phyloP scores from a whole-genome alignment of 2,797 vertebrate genomes.

The Thaleichthys pacificus region DNA sequence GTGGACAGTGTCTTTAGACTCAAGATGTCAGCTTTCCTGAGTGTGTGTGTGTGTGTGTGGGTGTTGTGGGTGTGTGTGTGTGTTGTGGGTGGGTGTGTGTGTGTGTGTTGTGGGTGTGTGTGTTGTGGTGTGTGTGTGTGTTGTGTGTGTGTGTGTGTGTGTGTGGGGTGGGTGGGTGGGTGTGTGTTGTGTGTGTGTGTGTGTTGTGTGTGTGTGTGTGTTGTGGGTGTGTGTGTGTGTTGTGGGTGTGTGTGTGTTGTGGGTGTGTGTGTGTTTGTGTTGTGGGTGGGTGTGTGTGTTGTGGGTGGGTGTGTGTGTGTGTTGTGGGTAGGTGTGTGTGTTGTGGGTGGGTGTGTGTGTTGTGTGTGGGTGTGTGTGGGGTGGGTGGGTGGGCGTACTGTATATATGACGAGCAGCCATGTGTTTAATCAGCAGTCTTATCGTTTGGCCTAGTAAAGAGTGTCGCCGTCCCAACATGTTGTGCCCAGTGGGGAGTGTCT shows the following conservation, averaged over 20 bases:
- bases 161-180: not conserved
- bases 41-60: slow-evolving; percentile 6
- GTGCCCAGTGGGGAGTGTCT: slow-evolving; percentile 65
- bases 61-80: slow-evolving; percentile 13
- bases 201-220: not conserved
- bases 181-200: slow-evolving; percentile 14
- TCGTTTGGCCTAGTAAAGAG: slow-evolving; percentile 57
- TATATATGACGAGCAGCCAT: slow-evolving; percentile 33
- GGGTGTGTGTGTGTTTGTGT: not conserved
- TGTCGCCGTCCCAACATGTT: slow-evolving; percentile 63
- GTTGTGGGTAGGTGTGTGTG: not conserved
- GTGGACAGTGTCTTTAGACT: not conserved
- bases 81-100: slow-evolving; percentile 6
- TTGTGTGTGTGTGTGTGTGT: not conserved
- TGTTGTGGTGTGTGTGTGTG: not conserved
- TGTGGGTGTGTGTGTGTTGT: too few relatives aligned
- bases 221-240: too few relatives aligned
- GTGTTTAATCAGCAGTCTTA: slow-evolving; percentile 61
- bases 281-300: not conserved
- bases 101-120: slow-evolving; percentile 4
- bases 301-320: slow-evolving; percentile 9
- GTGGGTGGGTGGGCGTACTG: slow-evolving; percentile 8
- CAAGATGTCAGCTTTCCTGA: not conserved
- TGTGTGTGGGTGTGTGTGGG: slow-evolving; percentile 8
- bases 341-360: slow-evolving; percentile 9